These are phyloP conservation scores for Sardina pilchardus DNA, from an alignment of 2,113 vertebrate genomes.

Conservation along the genomic window DNA sequence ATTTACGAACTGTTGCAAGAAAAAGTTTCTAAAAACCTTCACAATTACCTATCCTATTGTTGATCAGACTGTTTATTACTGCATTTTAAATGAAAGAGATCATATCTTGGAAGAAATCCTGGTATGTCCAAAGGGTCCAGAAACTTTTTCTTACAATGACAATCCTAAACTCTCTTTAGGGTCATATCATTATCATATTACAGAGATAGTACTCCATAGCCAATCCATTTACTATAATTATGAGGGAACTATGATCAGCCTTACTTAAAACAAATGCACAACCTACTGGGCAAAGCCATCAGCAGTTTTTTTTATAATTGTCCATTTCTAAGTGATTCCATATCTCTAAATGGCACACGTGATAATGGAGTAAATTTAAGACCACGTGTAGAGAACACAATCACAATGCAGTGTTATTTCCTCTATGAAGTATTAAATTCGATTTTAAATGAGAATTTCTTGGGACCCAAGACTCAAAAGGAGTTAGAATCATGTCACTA, in stretches of 20 bases:
- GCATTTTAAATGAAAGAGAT: neutral
- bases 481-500: neutral
- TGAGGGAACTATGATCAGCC: conserved; percentile 18
- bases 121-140: neutral
- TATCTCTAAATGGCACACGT: neutral
- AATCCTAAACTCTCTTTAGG: neutral
- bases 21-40: neutral
- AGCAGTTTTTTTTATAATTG: conserved; percentile 22
- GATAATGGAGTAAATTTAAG: neutral
- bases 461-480: neutral
- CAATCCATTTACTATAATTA: conserved; percentile 29
- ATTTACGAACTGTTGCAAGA: neutral
- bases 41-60: neutral
- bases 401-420: neutral
- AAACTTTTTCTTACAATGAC: neutral
- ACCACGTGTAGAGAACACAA: neutral
- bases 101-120: neutral
- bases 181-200: neutral
- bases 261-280: neutral
- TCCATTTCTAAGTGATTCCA: neutral
- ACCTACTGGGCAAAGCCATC: conserved; percentile 31
- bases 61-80: neutral
- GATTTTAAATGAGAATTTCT: neutral
- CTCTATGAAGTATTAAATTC: neutral
- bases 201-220: neutral